Conservation (phyloP, 2,888 invertebrate genomes). For the Neuroscelio doddi region DNA sequence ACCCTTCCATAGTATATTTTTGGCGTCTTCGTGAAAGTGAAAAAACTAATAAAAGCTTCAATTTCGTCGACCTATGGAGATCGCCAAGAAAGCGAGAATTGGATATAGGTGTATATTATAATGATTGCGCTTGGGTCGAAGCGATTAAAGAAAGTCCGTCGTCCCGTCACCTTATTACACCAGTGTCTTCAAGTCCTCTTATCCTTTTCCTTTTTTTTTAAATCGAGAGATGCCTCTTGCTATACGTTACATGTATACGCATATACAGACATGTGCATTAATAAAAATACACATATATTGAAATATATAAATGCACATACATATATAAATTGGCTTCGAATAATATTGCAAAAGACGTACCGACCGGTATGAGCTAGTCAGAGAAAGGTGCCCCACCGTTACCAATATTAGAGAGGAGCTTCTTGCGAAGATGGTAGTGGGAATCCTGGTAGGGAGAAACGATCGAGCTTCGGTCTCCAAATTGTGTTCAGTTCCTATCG, state of each 20-base stretch:
- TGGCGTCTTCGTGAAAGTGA: no score
- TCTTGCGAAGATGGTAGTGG: slow-evolving; percentile 58
- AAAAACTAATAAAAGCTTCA: no score
- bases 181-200: slow-evolving; percentile 33
- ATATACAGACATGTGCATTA: not conserved
- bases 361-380: slow-evolving; percentile 44
- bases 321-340: slow-evolving; percentile 21
- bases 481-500: slow-evolving; percentile 65
- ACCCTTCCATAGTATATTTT: no score
- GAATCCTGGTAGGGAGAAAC: slow-evolving; percentile 60
- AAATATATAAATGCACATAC: slow-evolving; percentile 1
- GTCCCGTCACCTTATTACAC: slow-evolving; percentile 46
- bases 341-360: slow-evolving; percentile 27
- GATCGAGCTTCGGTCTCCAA: slow-evolving; percentile 59
- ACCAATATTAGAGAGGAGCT: slow-evolving; percentile 69
- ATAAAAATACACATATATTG: not conserved
- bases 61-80: slow-evolving; percentile 52
- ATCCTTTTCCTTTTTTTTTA: slow-evolving; percentile 6
- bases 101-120: slow-evolving; percentile 34
- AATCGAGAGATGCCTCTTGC: slow-evolving; percentile 8
- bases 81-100: slow-evolving; percentile 53
- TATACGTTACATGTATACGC: slow-evolving; percentile 22
- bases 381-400: slow-evolving; percentile 66
- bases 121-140: slow-evolving; percentile 44
- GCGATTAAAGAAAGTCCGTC: slow-evolving; percentile 57